These are phyloP conservation scores for Drosophila pectinifera DNA, from an alignment of 1,140 invertebrate species.

Conservation along the genomic window DNA sequence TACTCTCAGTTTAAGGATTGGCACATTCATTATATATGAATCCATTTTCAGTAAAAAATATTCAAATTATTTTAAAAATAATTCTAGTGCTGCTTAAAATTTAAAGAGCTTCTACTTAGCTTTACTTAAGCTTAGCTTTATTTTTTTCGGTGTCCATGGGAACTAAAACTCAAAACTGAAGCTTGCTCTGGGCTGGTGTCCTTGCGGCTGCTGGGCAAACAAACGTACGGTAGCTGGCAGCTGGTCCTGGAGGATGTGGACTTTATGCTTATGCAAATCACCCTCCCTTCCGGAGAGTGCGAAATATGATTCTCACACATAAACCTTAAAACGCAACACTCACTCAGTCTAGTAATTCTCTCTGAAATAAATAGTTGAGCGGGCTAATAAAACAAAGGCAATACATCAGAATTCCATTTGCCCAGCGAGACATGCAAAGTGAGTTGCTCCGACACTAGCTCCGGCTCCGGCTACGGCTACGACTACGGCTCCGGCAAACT, in stretches of 20 bases:
- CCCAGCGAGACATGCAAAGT: constrained; percentile 47
- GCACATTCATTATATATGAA: too few species aligned
- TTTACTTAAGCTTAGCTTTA: too few species aligned
- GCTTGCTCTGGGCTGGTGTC: constrained; percentile 20
- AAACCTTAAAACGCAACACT: constrained; percentile 62
- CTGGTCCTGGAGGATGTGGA: constrained; percentile 54
- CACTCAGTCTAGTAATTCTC: constrained; percentile 26
- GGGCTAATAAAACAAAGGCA: constrained; percentile 56
- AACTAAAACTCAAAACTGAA: background rate
- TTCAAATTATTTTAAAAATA: too few species aligned
- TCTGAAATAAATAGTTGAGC: constrained; percentile 57
- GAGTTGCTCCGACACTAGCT: constrained; percentile 18
- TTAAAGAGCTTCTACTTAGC: too few species aligned
- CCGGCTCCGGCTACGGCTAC: background rate
- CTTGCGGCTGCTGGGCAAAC: constrained; percentile 43
- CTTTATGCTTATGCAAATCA: constrained; percentile 82
- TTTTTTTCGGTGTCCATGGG: constrained; percentile 4
- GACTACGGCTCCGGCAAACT: constrained; percentile 1
- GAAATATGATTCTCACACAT: constrained; percentile 72
- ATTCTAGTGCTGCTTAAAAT: too few species aligned
- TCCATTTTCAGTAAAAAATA: too few species aligned
- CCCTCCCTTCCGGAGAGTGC: constrained; percentile 69
- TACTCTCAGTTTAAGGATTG: too few species aligned
- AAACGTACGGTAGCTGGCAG: constrained; percentile 38
- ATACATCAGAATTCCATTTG: constrained; percentile 77